A percentile compares a stretch with the other conserved stretches of the same genome.
Conservation (phyloP, 53 echinoderm and acorn worm species). For the Actinopyga echinites region DNA sequence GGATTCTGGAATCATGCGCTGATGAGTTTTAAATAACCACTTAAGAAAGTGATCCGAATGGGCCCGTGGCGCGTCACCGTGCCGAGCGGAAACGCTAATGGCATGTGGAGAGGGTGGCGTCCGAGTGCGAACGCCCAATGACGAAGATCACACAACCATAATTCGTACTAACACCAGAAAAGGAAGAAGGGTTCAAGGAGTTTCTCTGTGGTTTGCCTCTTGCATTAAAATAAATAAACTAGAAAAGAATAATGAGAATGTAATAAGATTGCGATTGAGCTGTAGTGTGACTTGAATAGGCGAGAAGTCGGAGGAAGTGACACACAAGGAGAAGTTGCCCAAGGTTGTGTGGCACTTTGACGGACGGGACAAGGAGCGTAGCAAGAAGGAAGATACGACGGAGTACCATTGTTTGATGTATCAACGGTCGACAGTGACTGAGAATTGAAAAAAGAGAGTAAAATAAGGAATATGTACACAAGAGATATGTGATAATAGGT, state of each 20-base stretch:
- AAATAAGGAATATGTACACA: background rate
- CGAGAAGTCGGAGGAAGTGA: no score
- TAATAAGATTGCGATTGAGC: background rate
- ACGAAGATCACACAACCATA: constrained; percentile 27
- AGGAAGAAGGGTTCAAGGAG: constrained; percentile 37
- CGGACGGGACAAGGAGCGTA: background rate
- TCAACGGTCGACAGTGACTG: background rate
- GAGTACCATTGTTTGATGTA: background rate
- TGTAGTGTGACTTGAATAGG: no score
- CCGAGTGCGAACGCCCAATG: constrained; percentile 11
- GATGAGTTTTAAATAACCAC: constrained; percentile 44
- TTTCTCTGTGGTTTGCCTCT: constrained; percentile 32
- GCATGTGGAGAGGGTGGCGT: constrained; percentile 36
- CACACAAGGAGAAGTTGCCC: constrained; percentile 25
- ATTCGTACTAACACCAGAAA: constrained; percentile 23
- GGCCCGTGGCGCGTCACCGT: constrained; percentile 28
- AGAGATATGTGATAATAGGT: background rate
- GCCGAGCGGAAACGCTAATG: constrained; percentile 39
- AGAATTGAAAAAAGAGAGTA: background rate
- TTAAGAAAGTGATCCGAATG: constrained; percentile 43
- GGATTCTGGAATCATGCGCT: constrained; percentile 32
- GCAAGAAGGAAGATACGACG: background rate
- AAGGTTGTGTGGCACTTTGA: constrained; percentile 34
- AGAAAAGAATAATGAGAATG: constrained; percentile 31
- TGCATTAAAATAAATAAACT: constrained; percentile 33